These are phyloP conservation scores for Diaperis boleti DNA, from an alignment of 2,888 invertebrate genomes.

Conservation along the genomic window DNA sequence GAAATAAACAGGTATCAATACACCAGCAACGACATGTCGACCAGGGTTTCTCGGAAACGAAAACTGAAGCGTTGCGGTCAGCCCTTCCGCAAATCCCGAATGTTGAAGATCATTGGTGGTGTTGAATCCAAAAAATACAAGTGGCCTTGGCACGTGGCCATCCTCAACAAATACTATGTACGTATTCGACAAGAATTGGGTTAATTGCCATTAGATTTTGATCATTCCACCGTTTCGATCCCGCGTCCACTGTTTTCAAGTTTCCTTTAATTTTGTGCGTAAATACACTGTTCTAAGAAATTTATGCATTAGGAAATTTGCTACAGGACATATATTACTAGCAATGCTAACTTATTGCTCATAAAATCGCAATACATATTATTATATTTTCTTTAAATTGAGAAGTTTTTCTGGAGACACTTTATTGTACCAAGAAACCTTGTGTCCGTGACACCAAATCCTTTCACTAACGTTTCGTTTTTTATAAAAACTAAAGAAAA, in stretches of 20 bases:
- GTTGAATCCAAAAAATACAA: slow-evolving; percentile 81
- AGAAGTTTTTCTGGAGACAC: too few relatives aligned
- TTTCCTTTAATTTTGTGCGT: slow-evolving; percentile 21
- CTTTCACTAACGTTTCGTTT: too few relatives aligned
- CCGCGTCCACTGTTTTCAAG: slow-evolving; percentile 15
- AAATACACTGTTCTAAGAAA: too few relatives aligned
- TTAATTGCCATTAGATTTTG: slow-evolving; percentile 1
- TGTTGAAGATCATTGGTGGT: slow-evolving; percentile 90
- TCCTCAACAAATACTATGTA: slow-evolving; percentile 86
- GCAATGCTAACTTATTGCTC: too few relatives aligned
- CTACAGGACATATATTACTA: too few relatives aligned
- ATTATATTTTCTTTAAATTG: too few relatives aligned
- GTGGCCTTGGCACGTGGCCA: slow-evolving; percentile 97
- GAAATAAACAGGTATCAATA: slow-evolving; percentile 29
- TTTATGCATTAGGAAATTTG: too few relatives aligned
- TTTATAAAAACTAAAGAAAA: too few relatives aligned
- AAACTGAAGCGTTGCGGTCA: slow-evolving; percentile 53
- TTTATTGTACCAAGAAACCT: too few relatives aligned
- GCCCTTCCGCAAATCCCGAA: slow-evolving; percentile 59
- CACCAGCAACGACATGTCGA: slow-evolving; percentile 1
- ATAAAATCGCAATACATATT: too few relatives aligned
- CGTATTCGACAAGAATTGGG: slow-evolving; percentile 50
- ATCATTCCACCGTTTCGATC: neutral
- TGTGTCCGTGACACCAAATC: too few relatives aligned
- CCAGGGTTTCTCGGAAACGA: slow-evolving; percentile 1